Evolutionary conservation across 2,888 invertebrate species (phyloP), one percentile per base, ranked within the genome.

Genomic region (Diabrotica balteata): DNA sequence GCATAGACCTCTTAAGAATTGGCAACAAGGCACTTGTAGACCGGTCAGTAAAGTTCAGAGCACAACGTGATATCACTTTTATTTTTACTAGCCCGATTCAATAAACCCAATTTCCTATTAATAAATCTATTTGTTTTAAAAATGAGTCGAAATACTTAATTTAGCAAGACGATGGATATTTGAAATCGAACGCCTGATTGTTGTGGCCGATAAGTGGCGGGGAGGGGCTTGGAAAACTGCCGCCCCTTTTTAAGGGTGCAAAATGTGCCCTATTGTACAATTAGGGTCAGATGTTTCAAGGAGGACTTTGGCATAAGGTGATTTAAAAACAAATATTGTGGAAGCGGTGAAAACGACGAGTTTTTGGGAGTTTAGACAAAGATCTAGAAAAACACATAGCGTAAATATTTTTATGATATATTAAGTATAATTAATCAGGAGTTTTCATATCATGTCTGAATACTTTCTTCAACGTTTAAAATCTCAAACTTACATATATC

Each of bases 41-140:
- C 63, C 69, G 66, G 63, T 69, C 66, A 69, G 63, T 66, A n/a
- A 55, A 61, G 53, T 63, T 55, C 50, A 22, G 57, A 49, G 46
- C 65, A 61, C 52, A 60, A 22, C 47, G 57, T 66, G 66, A 66
- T 67, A 63, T 67, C 67, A 67, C 53, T 67, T 67, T 67, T 67
- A 67, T 67, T 67, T 67, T 67, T 67, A 63, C 59, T 58, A 42
- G 50, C 57, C 8, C 32, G 51, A 10, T 47, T 44, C 58, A 46
- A 66, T 57, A 52, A 62, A 66, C 66, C 58, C 43, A 58, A 62
- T 62, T 66, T 58, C 47, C 62, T 66, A 62, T 66, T 66, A 62
- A 62, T 67, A 67, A 67, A 67, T 57, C 63, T 52, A 58, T 63
- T 62, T 57, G 47, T 53, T 57, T 66, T 59, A 55, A 57, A 59